phyloP scores from a whole-genome alignment of 2,113 vertebrate species.

The Callopanchax toddi region DNA sequence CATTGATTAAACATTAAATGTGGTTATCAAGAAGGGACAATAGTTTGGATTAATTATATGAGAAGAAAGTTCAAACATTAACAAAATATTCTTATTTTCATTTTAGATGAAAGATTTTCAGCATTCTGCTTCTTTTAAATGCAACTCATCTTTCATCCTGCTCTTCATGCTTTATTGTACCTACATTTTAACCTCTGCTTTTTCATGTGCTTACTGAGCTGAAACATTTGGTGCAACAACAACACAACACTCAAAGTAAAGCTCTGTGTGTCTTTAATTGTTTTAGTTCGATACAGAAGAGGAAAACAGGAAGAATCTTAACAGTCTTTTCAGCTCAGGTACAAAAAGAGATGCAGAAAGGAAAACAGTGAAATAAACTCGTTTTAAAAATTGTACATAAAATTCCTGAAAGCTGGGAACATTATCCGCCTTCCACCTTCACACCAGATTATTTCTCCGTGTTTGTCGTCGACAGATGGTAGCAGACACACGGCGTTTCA shows the following conservation, averaged over 20 bases:
- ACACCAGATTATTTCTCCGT: constrained; percentile 23
- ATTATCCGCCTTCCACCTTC: constrained; percentile 19
- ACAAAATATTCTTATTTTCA: too few species aligned
- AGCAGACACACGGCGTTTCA: constrained; percentile 42
- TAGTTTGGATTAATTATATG: too few species aligned
- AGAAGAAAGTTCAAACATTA: too few species aligned
- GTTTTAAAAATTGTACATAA: constrained; percentile 18
- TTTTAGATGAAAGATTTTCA: too few species aligned
- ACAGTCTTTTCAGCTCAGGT: constrained; percentile 45
- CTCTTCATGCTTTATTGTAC: not conserved
- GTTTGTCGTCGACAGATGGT: constrained; percentile 43
- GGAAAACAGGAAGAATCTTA: constrained; percentile 24
- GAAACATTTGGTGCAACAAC: constrained; percentile 27
- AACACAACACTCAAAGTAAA: constrained; percentile 28
- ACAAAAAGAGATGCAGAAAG: constrained; percentile 38
- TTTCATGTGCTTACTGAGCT: constrained; percentile 17
- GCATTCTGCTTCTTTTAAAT: not conserved
- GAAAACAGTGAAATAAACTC: constrained; percentile 18
- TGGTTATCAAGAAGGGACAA: too few species aligned
- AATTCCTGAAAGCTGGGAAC: constrained; percentile 20
- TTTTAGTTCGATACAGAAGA: constrained; percentile 51
- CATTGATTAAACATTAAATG: too few species aligned
- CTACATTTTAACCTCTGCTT: not conserved
- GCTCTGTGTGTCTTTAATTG: constrained; percentile 61
- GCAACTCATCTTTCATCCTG: not conserved